Percentiles rank a stretch among this genome's conserved stretches.
These are phyloP conservation scores for Platanista minor DNA, from an alignment of 2,113 vertebrate genomes.

Conservation along the genomic window DNA sequence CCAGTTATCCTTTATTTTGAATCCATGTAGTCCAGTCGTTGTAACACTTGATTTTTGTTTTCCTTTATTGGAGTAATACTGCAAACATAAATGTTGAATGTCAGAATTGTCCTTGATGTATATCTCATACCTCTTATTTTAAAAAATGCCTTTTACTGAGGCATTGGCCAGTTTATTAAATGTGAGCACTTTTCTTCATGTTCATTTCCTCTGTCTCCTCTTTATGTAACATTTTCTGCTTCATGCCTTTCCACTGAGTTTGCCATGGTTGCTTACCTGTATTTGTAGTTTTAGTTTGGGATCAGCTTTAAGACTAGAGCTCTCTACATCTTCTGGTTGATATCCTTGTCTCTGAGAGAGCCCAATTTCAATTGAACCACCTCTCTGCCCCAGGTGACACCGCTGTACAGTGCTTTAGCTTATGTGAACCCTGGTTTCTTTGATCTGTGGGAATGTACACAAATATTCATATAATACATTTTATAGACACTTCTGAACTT, in stretches of 20 bases:
- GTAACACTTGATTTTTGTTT: background rate
- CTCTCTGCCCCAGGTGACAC: background rate
- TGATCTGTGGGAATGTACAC: conserved; percentile 29
- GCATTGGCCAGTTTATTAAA: background rate
- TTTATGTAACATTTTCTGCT: background rate
- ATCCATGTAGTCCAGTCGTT: background rate
- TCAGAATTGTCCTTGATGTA: background rate
- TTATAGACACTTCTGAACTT: conserved; percentile 29
- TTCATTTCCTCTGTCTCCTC: background rate
- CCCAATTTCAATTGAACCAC: background rate
- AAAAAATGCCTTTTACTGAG: background rate
- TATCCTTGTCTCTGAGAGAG: background rate
- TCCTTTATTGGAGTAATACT: background rate
- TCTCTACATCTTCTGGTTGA: background rate
- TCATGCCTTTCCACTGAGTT: fast-evolving
- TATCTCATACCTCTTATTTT: background rate
- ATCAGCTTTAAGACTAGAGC: background rate
- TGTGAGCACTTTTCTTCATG: background rate
- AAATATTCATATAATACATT: conserved; percentile 31
- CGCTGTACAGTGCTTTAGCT: background rate
- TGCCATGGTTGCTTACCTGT: background rate
- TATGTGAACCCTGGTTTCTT: background rate
- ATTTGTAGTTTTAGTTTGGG: background rate
- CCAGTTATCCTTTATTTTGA: background rate
- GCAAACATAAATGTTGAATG: background rate